Evolutionary conservation across 2,113 vertebrate genomes (phyloP).

Genomic region (Herpetotheres cachinnans): DNA sequence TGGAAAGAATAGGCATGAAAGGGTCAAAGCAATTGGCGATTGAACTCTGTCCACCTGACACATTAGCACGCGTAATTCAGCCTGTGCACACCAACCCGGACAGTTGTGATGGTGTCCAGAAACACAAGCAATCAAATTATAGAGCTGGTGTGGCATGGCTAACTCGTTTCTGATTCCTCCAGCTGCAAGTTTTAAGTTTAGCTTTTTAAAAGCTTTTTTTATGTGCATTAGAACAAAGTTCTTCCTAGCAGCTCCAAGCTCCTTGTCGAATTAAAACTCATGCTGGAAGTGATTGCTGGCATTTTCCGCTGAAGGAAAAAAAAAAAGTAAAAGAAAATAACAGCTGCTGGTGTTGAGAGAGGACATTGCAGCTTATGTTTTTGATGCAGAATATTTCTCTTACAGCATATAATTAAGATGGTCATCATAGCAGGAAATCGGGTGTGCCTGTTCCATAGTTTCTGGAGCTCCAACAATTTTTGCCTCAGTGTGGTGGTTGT

Average conservation of each 20-base stretch:
- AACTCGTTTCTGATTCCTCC: background rate
- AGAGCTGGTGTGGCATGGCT: background rate
- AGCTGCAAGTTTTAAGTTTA: background rate
- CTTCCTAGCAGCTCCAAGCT: background rate
- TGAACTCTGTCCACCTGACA: background rate
- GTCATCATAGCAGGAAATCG: background rate
- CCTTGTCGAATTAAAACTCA: background rate
- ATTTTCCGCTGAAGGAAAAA: background rate
- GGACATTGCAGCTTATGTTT: background rate
- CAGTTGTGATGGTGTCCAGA: background rate
- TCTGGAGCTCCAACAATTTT: background rate
- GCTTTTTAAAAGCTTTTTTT: background rate
- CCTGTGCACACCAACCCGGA: background rate
- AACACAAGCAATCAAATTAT: background rate
- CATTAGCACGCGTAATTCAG: background rate
- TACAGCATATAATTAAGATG: background rate
- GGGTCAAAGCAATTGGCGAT: accelerated
- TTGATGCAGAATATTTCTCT: background rate
- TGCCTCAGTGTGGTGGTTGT: background rate
- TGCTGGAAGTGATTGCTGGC: background rate
- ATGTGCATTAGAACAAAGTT: background rate
- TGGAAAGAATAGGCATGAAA: background rate
- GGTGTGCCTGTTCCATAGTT: background rate
- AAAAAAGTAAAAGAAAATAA: background rate
- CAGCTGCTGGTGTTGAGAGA: background rate